Evolutionary conservation across 1,140 invertebrate species (phyloP), one percentile per base, ranked within the genome.

Genomic region (Aphelinus atriplicis): DNA sequence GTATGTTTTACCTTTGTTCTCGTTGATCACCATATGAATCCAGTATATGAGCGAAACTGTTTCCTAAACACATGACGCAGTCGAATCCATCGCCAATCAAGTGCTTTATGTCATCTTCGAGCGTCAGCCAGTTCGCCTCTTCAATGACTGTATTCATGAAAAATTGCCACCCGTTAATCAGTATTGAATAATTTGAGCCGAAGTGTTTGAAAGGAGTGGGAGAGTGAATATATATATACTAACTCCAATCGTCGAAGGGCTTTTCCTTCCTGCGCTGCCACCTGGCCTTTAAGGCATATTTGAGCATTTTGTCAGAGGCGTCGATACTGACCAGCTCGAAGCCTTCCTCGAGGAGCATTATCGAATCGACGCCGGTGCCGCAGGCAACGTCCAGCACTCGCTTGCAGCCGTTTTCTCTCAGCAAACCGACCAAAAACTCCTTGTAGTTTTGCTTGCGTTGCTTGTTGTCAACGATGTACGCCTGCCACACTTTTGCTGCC

Each of bases 241-340:
- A 88, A 96, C 94, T 87, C 95, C 95, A 96, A 53, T 92, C 90
- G 79, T 96, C 94, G 80, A 95, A 96, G 68, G 90, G 90, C 0
- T 85, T 72, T 80, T 96, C 93, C 80, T 93, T 94, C 75, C 95
- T 87, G 42, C 94, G 90, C 61, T 92, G 90, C 95, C 95, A 96
- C 61, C 95, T 88, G 45, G 94, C 91, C 80, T 95, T 95, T 1
- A 95, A 86, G 0, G 95, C 95, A 81, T 95, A 92, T 81, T 96
- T 96, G 70, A 96, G 85, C 95, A 96, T 96, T 86, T 96, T 95
- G 81, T 96, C 95, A 0, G 94, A 96, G 1, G 95, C 94, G 87
- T 96, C 95, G 2, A 94, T 91, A 42, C 94, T 96, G 1, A 92
- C 92, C 5, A 96, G 91, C 65, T 94, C 90, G 82, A 96, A 96